Percentiles rank a stretch among this genome's conserved stretches.
Evolutionary conservation across 2,797 vertebrate genomes (phyloP).

Genomic region (Pachyuromys duprasi): DNA sequence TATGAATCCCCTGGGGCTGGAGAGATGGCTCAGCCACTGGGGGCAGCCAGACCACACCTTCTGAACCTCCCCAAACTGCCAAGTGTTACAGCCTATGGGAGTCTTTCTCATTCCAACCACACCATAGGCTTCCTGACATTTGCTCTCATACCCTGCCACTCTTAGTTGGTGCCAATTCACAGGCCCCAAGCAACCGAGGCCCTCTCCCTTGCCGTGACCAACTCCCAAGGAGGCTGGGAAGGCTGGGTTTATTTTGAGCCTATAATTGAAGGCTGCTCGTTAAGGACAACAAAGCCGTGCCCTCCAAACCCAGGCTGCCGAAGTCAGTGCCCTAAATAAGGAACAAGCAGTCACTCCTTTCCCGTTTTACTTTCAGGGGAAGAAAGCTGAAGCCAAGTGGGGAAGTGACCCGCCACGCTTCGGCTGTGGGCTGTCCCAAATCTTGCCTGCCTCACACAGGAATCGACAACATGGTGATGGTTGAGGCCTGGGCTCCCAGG

Average conservation of each 20-base stretch:
- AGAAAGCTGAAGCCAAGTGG: constrained; percentile 41
- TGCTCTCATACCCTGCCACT: accelerated
- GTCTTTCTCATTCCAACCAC: background rate
- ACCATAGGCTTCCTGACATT: background rate
- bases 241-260: constrained; percentile 68
- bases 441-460: background rate
- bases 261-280: constrained; percentile 73
- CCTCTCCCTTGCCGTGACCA: background rate
- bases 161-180: background rate
- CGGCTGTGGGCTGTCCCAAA: background rate
- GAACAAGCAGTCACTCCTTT: constrained; percentile 16
- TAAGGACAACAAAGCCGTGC: constrained; percentile 1
- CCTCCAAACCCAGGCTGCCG: constrained; percentile 15
- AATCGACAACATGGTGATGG: background rate
- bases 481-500: background rate
- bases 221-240: background rate
- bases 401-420: background rate
- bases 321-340: constrained; percentile 66
- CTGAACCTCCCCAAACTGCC: background rate
- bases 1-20: too few relatives aligned
- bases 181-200: background rate
- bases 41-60: background rate
- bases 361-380: background rate
- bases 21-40: background rate
- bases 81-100: background rate